Base-by-base conservation (phyloP, 2,113 vertebrate species). In the Hydrolagus affinis region DNA sequence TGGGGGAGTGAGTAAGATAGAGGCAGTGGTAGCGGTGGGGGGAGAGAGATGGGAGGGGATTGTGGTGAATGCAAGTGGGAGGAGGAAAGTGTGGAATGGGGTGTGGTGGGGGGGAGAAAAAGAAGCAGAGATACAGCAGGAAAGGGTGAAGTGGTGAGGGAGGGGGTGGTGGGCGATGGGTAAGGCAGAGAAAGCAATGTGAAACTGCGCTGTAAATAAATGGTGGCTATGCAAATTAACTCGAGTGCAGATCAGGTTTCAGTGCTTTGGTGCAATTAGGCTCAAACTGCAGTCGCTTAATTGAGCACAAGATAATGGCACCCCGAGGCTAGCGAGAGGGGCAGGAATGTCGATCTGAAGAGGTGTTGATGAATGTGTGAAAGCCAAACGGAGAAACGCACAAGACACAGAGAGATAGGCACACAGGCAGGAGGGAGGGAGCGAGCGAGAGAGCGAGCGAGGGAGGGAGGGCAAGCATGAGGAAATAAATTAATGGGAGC, bases 221-320 rank as follows among this genome's bases (percentile, higher is more conserved):
- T 57, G 73, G 32, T 75, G 73, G 30, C 30, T 21, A 44, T 75
- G 73, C 56, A 44, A 75, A 75, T 75, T 75, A 17, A 75, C 73
- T 75, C 32, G 11, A 72, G 73, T 75, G 73, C 32, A 85, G 88
- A 92, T 93, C 91, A 87, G 90, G 90, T 94, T 92, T 90, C 91
- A 86, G 92, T 88, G 44, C 90, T 91, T 95, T 96, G 95, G 95
- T 97, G 91, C 93, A 92, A 88, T 87, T 90, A 89, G 93, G 89
- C 93, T 91, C 93, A 92, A 91, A 95, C 94, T 94, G 73, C 94
- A 94, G 92, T 91, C 94, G 95, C 94, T 95, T 97, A 97, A 97
- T 96, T 96, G 95, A 94, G 95, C 95, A 96, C 95, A 97, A 96
- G 95, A 93, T 95, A 95, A 92, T 92, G 92, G 90, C 90, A 88